These are phyloP conservation scores for Bufo bufo DNA, from an alignment of 2,113 vertebrate genomes.

Conservation along the genomic window DNA sequence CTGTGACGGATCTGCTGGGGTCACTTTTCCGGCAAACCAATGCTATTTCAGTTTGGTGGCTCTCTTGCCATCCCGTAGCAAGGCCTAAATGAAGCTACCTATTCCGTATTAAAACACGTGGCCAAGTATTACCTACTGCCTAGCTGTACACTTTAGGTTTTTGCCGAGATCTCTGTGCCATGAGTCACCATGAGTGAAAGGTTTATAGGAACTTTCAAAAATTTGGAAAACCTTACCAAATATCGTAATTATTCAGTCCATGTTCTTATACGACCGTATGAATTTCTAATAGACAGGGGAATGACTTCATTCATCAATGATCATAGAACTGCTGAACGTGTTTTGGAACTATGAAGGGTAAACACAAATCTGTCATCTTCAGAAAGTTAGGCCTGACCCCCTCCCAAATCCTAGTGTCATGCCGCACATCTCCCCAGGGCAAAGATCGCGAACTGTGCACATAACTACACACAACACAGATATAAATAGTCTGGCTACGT, in stretches of 20 bases:
- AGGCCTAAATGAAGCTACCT: too few species aligned
- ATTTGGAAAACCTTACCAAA: not conserved
- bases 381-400: conserved; percentile 1
- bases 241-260: not conserved
- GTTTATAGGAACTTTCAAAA: not conserved
- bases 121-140: too few species aligned
- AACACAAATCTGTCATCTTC: not conserved
- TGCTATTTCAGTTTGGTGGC: not conserved
- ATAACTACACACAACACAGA: conserved; percentile 34
- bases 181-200: too few species aligned
- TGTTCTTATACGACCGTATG: not conserved
- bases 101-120: too few species aligned
- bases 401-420: not conserved
- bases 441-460: conserved; percentile 19
- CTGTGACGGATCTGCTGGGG: not conserved
- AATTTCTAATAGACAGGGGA: not conserved
- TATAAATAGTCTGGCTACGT: conserved; percentile 32
- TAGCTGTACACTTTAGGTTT: too few species aligned
- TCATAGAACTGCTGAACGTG: not conserved
- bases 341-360: not conserved
- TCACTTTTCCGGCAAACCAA: not conserved
- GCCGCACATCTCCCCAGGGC: conserved; percentile 11
- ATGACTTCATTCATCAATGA: not conserved
- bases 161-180: too few species aligned
- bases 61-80: not conserved